Base-by-base conservation (phyloP, 2,797 vertebrate species). In the Alosa sapidissima region DNA sequence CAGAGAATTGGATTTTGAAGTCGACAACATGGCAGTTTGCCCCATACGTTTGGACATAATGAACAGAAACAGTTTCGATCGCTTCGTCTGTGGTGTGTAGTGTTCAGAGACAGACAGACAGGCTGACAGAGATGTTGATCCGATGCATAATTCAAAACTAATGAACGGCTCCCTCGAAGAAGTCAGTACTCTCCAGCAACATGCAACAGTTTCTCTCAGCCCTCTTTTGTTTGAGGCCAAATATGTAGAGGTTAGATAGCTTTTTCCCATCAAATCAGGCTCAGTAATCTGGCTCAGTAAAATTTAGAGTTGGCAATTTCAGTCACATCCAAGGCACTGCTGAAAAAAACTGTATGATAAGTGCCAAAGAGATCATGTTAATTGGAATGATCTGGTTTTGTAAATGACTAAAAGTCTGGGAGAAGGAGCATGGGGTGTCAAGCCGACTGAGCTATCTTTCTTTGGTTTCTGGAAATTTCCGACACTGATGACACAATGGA, bases 1-100 rank as follows among this genome's bases (percentile, higher is more conserved):
- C 28, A 72, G 54, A 54, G 65, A 47, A 82, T 58, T 84, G 54
- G 65, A 65, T 81, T 41, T 24, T 85, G 33, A 65, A 58, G 41
- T 19, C 41, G 7, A 78, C 72, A 78, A 47, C 72, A 47, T 21
- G 16, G 14, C 41, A 78, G 72, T 78, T 47, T 47, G 36, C 72
- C 36, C 41, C 72, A 28, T 2, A 21, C 6, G 41, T 47, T 45
- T 47, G 16, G 41, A 21, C 41, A 16, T 47, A 78, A 45, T 78
- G 36, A 78, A 47, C 72, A 45, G 28, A 45, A 78, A 21, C 14
- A 5, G 72, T 78, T 47, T 78, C 16, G 41, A 78, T 45, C 36
- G 14, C 33, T 5, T 19, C 14, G 36, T 75, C 33, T 2, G 36
- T 36, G 14, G 36, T 16, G 68, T 45, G 14, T 45, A 36, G 28